Evolutionary conservation across 2,113 vertebrate species (phyloP), one percentile per base, ranked within the genome.

Genomic region (Stomatorhinus ivindoensis): DNA sequence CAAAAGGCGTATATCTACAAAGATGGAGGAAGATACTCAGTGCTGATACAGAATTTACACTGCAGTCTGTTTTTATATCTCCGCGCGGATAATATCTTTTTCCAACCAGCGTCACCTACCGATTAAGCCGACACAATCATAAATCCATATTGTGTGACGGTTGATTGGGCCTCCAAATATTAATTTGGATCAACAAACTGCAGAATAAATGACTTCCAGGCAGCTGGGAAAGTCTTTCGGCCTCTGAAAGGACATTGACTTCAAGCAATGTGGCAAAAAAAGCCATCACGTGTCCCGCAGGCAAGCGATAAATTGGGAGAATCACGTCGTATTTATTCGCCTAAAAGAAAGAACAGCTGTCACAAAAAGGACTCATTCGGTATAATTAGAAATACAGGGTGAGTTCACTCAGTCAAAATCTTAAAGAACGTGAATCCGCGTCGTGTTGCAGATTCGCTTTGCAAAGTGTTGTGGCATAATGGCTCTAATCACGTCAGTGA

Each of bases 391-490:
- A 80, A 80, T 17, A 3, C 15, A 19, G 73, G 55, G 35, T 39
- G 13, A 39, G 5, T 19, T 42, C 4, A 2, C 31, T 39, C 73
- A 39, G 11, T 39, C 39, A 42, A 2, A 42, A 42, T 80, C 35
- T 5, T 80, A 35, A 80, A 80, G 35, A 39, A 42, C 17, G 15
- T 4, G 48, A 87, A 65, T 87, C 9, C 42, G 21, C 39, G 4
- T 44, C 58, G 24, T 65, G 51, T 10, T n/a, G 31, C 10, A 44
- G 39, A 24, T 87, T 46, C 6, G 31, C 21, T 85, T 86, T 82
- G 82, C 82, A 88, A 89, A 88, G 87, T 89, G 88, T 61, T 87
- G 73, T 4, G 76, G 89, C 90, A 92, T 90, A 91, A 92, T 92
- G 90, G 90, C 69, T 31, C 87, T 91, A 90, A 69, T 88, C 55